These are phyloP conservation scores for Drosophila busckii DNA, from an alignment of 1,140 invertebrate genomes.

Conservation along the genomic window DNA sequence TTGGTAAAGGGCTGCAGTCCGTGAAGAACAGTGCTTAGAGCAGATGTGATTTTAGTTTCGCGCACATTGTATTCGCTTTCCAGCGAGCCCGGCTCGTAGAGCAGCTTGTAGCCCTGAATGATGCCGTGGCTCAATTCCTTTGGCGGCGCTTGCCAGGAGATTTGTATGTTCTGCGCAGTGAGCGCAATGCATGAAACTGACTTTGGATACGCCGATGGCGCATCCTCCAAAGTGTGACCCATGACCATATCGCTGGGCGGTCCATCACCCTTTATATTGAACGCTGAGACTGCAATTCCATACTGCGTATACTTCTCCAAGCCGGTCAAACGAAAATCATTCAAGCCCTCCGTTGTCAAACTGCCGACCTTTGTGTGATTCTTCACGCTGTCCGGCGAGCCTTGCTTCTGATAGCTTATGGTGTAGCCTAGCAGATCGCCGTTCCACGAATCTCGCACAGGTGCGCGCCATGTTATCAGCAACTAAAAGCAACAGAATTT, in stretches of 20 bases:
- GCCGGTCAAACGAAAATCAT: conserved; percentile 82
- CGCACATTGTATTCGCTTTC: conserved; percentile 81
- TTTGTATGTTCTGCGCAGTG: conserved; percentile 86
- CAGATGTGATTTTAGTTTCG: conserved; percentile 82
- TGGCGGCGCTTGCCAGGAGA: conserved; percentile 88
- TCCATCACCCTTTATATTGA: conserved; percentile 89
- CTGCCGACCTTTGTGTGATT: conserved; percentile 80
- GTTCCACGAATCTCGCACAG: conserved; percentile 87
- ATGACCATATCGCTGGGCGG: conserved; percentile 84
- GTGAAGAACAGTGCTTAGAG: conserved; percentile 81
- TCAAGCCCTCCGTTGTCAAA: conserved; percentile 79
- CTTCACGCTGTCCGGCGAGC: conserved; percentile 75
- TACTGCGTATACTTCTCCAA: conserved; percentile 90
- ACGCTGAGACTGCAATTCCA: conserved; percentile 87
- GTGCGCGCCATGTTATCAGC: conserved; percentile 88
- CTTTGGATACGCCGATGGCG: conserved; percentile 84
- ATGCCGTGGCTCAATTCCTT: conserved; percentile 85
- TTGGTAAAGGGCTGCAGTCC: conserved; percentile 85
- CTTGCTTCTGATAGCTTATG: conserved; percentile 82
- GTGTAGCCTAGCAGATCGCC: conserved; percentile 90
- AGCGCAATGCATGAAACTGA: conserved; percentile 83
- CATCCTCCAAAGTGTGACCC: conserved; percentile 89
- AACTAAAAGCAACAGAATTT: conserved; percentile 69
- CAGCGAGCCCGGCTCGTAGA: conserved; percentile 84
- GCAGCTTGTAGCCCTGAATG: conserved; percentile 89